Base-by-base conservation (phyloP, 2,888 invertebrate species). In the Pristionchus entomophagus region DNA sequence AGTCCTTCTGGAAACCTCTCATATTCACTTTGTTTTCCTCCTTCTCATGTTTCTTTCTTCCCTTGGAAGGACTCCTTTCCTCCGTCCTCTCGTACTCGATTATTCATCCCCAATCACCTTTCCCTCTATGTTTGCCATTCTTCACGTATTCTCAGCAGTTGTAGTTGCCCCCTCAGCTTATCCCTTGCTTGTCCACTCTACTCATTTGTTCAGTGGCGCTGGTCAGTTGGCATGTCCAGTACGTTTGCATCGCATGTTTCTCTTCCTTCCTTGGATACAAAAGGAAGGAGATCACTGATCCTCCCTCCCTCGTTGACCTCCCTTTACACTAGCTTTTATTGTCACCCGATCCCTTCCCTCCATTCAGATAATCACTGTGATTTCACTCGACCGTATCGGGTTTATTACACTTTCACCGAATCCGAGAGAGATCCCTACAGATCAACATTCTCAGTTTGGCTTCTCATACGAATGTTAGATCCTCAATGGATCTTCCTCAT, bases 381-480 rank as follows among this genome's bases (percentile, higher is more conserved):
- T 69, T 69, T 35, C 69, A 69, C 69, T 69, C 38, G 12, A 69
- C 69, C 69, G 69, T 69, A 69, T 69, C 69, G 69, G 69, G 69
- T 69, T 69, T 69, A 69, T 69, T 35, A 69, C 69, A 69, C 69
- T 32, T 2, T 62, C 69, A 38, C 17, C 10, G 17, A 41, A 69
- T 29, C 62, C 62, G n/a, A n/a, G 22, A 22, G 56, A 56, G 17
- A 56, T 56, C 56, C 56, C 10, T 56, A 17, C n/a, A 17, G 38
- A 69, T 69, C 69, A 6, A 14, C 14, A 14, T 35, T 69, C 69
- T 69, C 38, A 19, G 69, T 19, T 41, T 69, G 69, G 32, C 5
- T 32, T n/a, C n/a, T n/a, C n/a, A n/a, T n/a, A n/a, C n/a, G n/a
- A n/a, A n/a, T n/a, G n/a, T n/a, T n/a, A n/a, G n/a, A 5, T 38